Evolutionary conservation across 2,113 vertebrate genomes (phyloP).

Genomic region (Phylloscopus trochilus): DNA sequence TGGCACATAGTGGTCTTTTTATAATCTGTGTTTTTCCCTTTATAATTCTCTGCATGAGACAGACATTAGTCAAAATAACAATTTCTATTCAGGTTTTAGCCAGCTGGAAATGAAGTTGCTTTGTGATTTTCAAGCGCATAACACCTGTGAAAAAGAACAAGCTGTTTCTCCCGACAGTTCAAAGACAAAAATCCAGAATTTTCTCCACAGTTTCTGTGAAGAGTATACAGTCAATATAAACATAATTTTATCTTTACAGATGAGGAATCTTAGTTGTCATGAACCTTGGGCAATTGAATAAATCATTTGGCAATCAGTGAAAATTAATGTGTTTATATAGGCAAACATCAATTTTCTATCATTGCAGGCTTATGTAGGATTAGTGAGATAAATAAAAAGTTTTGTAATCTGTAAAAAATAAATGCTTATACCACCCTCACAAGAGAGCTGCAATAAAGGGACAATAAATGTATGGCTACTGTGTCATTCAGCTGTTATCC

Average conservation of each 20-base stretch:
- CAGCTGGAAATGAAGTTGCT: neutral
- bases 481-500: neutral
- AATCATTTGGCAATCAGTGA: neutral
- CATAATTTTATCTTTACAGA: neutral
- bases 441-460: neutral
- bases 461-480: neutral
- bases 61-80: constrained; percentile 18
- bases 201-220: neutral
- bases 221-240: neutral
- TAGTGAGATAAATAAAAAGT: neutral
- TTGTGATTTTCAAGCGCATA: neutral
- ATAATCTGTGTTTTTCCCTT: neutral
- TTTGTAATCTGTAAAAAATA: neutral
- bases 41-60: neutral
- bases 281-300: neutral
- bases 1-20: neutral
- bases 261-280: neutral
- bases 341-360: neutral
- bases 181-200: neutral
- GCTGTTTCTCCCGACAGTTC: neutral
- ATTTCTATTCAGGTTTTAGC: neutral
- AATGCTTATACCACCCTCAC: neutral
- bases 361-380: neutral
- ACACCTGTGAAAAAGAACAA: neutral
- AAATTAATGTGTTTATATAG: constrained; percentile 20